Evolutionary conservation across 2,888 invertebrate species (phyloP), one percentile per base, ranked within the genome.

Genomic region (Periphyllus acericola): DNA sequence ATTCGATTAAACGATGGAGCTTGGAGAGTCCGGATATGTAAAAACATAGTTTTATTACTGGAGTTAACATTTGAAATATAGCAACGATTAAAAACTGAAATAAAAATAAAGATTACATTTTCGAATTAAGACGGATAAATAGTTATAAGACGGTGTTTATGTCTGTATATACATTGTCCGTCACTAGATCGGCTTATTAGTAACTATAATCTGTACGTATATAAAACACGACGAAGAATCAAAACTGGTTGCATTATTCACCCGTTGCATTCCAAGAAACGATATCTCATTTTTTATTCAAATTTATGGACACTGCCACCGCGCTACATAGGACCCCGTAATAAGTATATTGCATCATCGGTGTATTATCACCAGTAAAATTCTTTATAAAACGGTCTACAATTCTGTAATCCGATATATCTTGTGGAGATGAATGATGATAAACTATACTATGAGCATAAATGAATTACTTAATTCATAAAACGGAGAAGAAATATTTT

Each of bases 261-360:
- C 68, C 80, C 71, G 29, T 79, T 78, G 78, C 85, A 85, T 86
- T 86, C 85, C 85, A 60, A 40, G 80, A 81, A 76, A 80, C 79
- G 86, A 87, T 81, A 81, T 87, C 80, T 80, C 86, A 87, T 87
- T 80, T 87, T 86, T 87, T 87, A 87, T 87, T 87, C 40, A 87
- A 80, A 87, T 87, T 87, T 80, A 87, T 81, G 80, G 40, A 80
- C 60, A 55, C 71, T 9, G 36, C 80, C 72, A 17, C 52, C 21
- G 17, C 25, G 40, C 40, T 36, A 79, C 60, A 80, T 52, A 34
- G 5, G 21, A 60, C 60, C 60, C 60, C 60, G 9, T 60, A 25
- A 60, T 60, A 60, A 60, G 25, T 60, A 60, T 25, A 60, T 60
- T 60, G 60, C 60, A 60, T 60, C 60, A 25, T 25, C 60, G 25